Evolutionary conservation across 2,113 vertebrate genomes (phyloP).

Genomic region (Ancistrus triradiatus): DNA sequence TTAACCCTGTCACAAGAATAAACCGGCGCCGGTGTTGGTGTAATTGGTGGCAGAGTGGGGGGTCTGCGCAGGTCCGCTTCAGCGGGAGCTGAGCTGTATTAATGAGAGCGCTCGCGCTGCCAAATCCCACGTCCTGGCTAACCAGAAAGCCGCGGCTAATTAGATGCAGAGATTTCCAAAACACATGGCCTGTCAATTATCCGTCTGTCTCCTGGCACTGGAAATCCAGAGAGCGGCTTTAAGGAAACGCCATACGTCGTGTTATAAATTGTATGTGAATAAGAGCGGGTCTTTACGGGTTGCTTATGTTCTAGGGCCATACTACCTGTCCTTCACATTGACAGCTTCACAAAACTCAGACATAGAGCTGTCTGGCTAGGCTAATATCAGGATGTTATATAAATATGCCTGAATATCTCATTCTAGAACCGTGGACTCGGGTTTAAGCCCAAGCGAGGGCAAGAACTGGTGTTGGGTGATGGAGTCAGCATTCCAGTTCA

Average conservation of each 20-base stretch:
- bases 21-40: background rate
- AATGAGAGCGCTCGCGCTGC: conserved; percentile 82
- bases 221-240: conserved; percentile 32
- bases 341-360: too few species aligned
- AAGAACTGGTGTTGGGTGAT: too few species aligned
- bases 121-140: conserved; percentile 75
- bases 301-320: too few species aligned
- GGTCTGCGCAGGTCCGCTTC: conserved; percentile 57
- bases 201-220: conserved; percentile 31
- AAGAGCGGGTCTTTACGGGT: too few species aligned
- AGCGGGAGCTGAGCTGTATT: conserved; percentile 81
- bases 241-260: conserved; percentile 23
- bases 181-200: conserved; percentile 50
- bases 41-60: conserved; percentile 27
- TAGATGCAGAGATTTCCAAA: conserved; percentile 76
- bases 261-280: too few species aligned
- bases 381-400: too few species aligned
- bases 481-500: too few species aligned
- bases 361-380: too few species aligned
- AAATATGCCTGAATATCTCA: too few species aligned
- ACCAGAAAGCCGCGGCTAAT: conserved; percentile 78
- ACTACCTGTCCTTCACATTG: too few species aligned
- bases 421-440: too few species aligned
- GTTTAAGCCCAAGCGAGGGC: too few species aligned
- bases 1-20: background rate